Conservation (phyloP, 2,797 vertebrate species). For the Pantherophis vulpinus region DNA sequence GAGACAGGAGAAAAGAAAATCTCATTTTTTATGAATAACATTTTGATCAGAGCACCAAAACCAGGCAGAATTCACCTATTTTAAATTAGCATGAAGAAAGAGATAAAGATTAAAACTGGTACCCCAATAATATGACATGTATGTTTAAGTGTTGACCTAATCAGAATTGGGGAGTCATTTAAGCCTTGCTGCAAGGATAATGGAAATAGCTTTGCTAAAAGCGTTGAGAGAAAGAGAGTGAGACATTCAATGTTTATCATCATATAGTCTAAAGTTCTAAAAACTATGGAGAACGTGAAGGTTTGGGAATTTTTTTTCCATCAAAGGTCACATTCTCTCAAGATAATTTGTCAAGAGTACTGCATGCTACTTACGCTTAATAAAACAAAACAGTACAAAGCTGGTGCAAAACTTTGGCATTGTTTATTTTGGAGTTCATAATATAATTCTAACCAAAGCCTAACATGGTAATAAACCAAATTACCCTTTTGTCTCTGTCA, state of each 20-base stretch:
- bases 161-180: neutral
- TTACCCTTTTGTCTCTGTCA: neutral
- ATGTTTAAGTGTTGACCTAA: neutral
- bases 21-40: neutral
- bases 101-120: neutral
- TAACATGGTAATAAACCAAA: neutral
- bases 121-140: neutral
- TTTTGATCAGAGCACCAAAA: neutral
- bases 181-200: neutral
- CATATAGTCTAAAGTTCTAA: neutral
- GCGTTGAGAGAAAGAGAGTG: fast-evolving
- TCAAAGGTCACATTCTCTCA: neutral
- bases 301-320: neutral
- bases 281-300: neutral
- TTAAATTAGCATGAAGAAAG: neutral
- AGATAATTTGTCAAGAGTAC: neutral
- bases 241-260: neutral
- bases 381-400: neutral
- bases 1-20: neutral
- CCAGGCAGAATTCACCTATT: neutral
- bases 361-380: neutral
- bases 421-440: neutral
- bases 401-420: neutral
- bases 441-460: neutral
- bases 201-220: neutral